Evolutionary conservation across 1,140 invertebrate genomes (phyloP).

Genomic region (Drosophila sucinea): DNA sequence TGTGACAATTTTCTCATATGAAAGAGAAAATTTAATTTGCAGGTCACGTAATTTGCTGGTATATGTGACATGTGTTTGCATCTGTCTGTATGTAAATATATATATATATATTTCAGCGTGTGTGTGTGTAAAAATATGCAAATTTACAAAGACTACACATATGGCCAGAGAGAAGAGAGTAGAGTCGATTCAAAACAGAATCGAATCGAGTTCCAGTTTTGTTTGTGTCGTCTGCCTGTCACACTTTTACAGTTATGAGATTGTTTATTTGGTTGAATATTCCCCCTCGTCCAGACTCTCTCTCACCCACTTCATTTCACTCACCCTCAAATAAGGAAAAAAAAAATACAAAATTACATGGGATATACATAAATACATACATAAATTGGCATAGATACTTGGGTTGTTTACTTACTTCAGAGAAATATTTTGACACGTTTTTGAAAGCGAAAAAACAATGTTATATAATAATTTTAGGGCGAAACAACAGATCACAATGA

Average conservation of each 20-base stretch:
- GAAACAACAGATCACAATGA: no score
- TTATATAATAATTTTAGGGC: no score
- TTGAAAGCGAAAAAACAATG: neutral
- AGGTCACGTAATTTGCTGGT: conserved; percentile 77
- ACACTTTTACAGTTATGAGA: conserved; percentile 72
- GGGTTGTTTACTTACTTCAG: neutral
- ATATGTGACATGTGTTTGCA: conserved; percentile 54
- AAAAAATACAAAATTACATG: conserved; percentile 1
- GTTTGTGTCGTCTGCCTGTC: conserved; percentile 40
- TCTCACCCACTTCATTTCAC: neutral
- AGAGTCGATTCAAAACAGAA: conserved; percentile 28
- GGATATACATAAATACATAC: conserved; percentile 8
- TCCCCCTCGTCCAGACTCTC: neutral
- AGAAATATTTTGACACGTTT: neutral
- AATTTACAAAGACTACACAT: conserved; percentile 71
- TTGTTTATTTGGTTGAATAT: conserved; percentile 56
- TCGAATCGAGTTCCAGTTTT: conserved; percentile 40
- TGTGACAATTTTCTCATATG: conserved; percentile 77
- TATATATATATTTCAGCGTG: conserved; percentile 58
- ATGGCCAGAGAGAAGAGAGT: conserved; percentile 47
- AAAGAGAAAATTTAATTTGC: conserved; percentile 79
- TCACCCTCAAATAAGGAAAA: conserved; percentile 28
- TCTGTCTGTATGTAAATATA: conserved; percentile 60
- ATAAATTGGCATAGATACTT: neutral
- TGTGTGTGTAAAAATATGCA: conserved; percentile 72